Conservation (phyloP, 2,888 invertebrate species). For the Apamea epomidion region DNA sequence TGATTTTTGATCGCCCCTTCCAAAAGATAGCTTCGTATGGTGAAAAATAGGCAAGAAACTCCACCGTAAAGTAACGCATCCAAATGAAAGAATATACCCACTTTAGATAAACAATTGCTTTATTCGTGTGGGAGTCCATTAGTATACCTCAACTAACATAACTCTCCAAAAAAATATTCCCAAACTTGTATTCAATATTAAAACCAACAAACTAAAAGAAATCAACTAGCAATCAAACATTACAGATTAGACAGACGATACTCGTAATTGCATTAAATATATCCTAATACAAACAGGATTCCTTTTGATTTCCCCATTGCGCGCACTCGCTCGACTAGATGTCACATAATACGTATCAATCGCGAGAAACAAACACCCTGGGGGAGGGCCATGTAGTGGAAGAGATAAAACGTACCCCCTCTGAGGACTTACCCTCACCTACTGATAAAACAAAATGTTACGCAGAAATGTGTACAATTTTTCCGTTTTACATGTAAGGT, state of each 20-base stretch:
- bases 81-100: neutral
- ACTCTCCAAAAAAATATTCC: constrained; percentile 4
- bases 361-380: constrained; percentile 79
- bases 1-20: neutral
- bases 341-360: constrained; percentile 80
- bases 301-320: constrained; percentile 67
- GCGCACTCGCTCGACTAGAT: constrained; percentile 66
- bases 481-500: constrained; percentile 41
- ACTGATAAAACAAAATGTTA: constrained; percentile 67
- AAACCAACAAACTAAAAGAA: constrained; percentile 30
- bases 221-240: constrained; percentile 42
- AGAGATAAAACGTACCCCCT: constrained; percentile 81
- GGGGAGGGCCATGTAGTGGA: constrained; percentile 81
- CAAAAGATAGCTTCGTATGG: neutral
- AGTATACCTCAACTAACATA: neutral
- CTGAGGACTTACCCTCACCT: constrained; percentile 63
- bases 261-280: constrained; percentile 61
- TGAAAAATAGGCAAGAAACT: neutral
- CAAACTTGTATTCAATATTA: constrained; percentile 33
- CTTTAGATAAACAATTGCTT: constrained; percentile 3
- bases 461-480: constrained; percentile 59
- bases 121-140: neutral
- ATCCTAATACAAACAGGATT: constrained; percentile 57
- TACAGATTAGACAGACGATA: constrained; percentile 54
- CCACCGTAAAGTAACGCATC: neutral